phyloP scores from a whole-genome alignment of 1,140 invertebrate species.

The Mya arenaria region DNA sequence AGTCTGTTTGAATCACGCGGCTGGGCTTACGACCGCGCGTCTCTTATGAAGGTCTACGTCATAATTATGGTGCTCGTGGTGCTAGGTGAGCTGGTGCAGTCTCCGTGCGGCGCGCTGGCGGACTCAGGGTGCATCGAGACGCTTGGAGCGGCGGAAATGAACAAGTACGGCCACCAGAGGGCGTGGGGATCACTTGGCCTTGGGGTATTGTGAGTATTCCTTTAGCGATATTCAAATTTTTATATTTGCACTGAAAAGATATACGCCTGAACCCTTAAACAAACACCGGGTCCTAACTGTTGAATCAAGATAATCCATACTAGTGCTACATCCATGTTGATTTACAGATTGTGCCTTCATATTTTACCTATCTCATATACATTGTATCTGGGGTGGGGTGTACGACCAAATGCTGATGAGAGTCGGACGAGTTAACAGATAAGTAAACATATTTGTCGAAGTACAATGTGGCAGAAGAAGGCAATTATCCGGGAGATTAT shows the following conservation, averaged over 20 bases:
- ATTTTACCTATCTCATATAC: no score
- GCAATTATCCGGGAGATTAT: no score
- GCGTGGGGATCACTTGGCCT: slow-evolving; percentile 49
- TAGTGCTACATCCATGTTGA: no score
- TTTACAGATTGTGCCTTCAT: no score
- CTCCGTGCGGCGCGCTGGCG: slow-evolving; percentile 46
- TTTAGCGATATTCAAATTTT: no score
- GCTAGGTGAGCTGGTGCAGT: slow-evolving; percentile 47
- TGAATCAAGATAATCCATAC: no score
- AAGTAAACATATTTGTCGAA: no score
- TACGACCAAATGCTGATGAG: no score
- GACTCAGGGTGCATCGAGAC: slow-evolving; percentile 47
- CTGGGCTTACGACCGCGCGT: slow-evolving; percentile 29
- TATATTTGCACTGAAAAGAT: not conserved
- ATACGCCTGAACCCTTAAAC: not conserved
- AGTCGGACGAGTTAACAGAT: no score
- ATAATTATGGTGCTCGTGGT: slow-evolving; percentile 40
- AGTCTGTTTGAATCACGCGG: slow-evolving; percentile 52
- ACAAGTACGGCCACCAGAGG: slow-evolving; percentile 53
- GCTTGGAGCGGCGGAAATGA: slow-evolving; percentile 28
- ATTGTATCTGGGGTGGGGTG: no score
- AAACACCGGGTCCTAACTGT: not conserved
- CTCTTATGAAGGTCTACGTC: not conserved
- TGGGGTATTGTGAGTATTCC: slow-evolving; percentile 45
- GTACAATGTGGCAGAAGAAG: no score